Conservation (phyloP, 2,113 vertebrate species). For the Perccottus glenii region DNA sequence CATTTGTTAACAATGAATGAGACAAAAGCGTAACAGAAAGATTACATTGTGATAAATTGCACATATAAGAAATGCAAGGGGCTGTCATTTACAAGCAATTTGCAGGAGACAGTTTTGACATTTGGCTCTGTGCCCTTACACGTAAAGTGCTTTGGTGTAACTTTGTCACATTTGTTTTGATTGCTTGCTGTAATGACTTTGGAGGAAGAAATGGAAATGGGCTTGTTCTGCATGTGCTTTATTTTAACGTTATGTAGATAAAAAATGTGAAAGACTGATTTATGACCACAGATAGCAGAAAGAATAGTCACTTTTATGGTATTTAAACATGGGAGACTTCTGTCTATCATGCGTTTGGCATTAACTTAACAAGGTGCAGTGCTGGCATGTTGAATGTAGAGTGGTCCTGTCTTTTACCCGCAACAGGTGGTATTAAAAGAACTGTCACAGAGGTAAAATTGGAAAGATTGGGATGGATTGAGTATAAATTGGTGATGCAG, state of each 20-base stretch:
- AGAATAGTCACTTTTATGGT: background rate
- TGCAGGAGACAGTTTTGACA: constrained; percentile 47
- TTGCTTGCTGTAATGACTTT: constrained; percentile 36
- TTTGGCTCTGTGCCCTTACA: constrained; percentile 42
- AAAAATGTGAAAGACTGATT: constrained; percentile 39
- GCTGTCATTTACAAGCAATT: constrained; percentile 48
- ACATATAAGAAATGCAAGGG: constrained; percentile 46
- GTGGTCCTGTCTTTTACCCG: too few relatives aligned
- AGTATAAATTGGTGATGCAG: background rate
- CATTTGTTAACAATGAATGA: constrained; percentile 42
- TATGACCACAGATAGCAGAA: background rate
- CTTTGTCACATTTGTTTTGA: constrained; percentile 59
- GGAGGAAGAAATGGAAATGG: constrained; percentile 44
- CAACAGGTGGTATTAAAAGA: background rate
- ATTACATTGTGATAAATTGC: constrained; percentile 33
- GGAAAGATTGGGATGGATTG: background rate
- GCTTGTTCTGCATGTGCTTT: constrained; percentile 20
- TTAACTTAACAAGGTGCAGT: background rate
- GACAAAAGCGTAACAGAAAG: constrained; percentile 32
- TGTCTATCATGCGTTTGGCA: background rate
- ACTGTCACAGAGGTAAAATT: background rate
- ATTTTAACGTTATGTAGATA: constrained; percentile 16
- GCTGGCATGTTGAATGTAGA: background rate
- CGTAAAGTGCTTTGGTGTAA: constrained; percentile 48
- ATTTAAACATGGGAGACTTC: background rate